phyloP scores from a whole-genome alignment of 1,140 invertebrate species.

The Drosophila athabasca region DNA sequence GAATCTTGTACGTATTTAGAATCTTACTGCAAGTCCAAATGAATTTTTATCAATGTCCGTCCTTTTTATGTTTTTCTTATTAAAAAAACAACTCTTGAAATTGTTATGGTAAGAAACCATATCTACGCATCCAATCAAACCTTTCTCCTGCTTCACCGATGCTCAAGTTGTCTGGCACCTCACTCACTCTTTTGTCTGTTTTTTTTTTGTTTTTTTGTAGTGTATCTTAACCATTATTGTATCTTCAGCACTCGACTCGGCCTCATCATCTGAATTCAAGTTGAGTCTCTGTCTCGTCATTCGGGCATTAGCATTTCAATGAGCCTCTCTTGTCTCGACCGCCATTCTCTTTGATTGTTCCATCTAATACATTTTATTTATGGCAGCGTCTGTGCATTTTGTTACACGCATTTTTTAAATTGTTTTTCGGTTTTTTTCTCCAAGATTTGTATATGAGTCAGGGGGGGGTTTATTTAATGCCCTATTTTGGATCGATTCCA shows the following conservation, averaged over 20 bases:
- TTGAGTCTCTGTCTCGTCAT: slow-evolving; percentile 24
- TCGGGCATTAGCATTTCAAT: slow-evolving; percentile 42
- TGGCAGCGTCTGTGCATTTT: slow-evolving; percentile 1
- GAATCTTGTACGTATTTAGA: too few relatives aligned
- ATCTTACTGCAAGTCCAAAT: too few relatives aligned
- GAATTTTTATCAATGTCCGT: too few relatives aligned
- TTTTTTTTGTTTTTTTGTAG: slow-evolving; percentile 6
- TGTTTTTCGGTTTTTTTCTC: not conserved
- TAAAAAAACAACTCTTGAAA: too few relatives aligned
- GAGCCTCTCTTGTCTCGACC: slow-evolving; percentile 10
- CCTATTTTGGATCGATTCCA: slow-evolving; percentile 3
- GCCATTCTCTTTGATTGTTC: slow-evolving; percentile 37
- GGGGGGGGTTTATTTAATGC: not conserved
- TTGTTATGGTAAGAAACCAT: too few relatives aligned
- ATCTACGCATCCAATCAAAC: slow-evolving; percentile 4
- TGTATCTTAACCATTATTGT: slow-evolving; percentile 21
- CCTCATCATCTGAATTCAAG: slow-evolving; percentile 35
- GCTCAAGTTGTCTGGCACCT: slow-evolving; percentile 9
- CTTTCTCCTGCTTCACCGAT: slow-evolving; percentile 22
- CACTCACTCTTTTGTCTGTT: slow-evolving; percentile 20
- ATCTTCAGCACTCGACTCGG: slow-evolving; percentile 20
- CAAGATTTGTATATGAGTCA: slow-evolving; percentile 13
- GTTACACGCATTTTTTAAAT: slow-evolving; percentile 2
- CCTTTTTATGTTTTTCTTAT: too few relatives aligned
- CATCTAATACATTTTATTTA: slow-evolving; percentile 46